phyloP scores from a whole-genome alignment of 1,140 invertebrate genomes.

The Drosophila asahinai region DNA sequence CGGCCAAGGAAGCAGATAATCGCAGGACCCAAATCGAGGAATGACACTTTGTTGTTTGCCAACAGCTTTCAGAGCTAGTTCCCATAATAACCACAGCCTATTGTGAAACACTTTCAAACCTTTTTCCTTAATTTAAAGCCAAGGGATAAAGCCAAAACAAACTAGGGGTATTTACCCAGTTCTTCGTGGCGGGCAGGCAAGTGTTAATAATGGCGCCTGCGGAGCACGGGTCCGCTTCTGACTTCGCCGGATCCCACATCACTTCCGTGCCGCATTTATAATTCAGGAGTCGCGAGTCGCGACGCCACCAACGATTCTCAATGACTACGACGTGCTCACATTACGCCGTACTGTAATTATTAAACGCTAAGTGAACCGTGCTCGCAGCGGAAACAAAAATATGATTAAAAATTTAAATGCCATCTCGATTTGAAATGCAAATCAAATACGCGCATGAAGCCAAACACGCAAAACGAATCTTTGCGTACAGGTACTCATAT shows the following conservation, averaged over 20 bases:
- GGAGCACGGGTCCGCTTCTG: slow-evolving; percentile 4
- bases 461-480: slow-evolving; percentile 31
- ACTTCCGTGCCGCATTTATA: slow-evolving; percentile 49
- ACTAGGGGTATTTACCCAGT: not conserved
- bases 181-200: slow-evolving; percentile 31
- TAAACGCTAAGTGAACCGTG: slow-evolving; percentile 41
- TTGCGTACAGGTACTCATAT: not conserved
- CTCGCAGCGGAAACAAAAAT: slow-evolving; percentile 32
- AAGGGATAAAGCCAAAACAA: not conserved
- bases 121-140: not conserved
- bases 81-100: not conserved
- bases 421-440: slow-evolving; percentile 55
- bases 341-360: slow-evolving; percentile 54
- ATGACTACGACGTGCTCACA: slow-evolving; percentile 48
- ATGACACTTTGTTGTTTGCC: slow-evolving; percentile 22
- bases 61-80: slow-evolving; percentile 1
- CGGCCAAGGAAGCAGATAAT: slow-evolving; percentile 18
- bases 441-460: slow-evolving; percentile 47
- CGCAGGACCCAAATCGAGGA: not conserved
- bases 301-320: slow-evolving; percentile 39
- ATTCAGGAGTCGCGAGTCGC: slow-evolving; percentile 48
- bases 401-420: slow-evolving; percentile 54
- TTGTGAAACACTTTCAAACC: not conserved
- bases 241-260: slow-evolving; percentile 10
- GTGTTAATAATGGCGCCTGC: slow-evolving; percentile 59